Conservation (phyloP, 2,797 vertebrate genomes). For the Leptodon cayanensis region DNA sequence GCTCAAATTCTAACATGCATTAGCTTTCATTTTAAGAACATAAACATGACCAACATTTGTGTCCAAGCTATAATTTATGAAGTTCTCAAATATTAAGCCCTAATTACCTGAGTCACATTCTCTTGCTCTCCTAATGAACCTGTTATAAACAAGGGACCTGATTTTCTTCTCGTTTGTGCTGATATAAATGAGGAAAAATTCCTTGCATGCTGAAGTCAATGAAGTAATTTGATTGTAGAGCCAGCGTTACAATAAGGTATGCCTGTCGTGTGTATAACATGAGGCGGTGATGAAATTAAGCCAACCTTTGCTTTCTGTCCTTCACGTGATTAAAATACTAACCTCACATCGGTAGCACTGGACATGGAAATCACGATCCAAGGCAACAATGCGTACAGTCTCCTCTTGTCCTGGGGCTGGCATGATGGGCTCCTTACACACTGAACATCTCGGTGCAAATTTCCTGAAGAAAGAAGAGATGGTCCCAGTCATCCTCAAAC, state of each 20-base stretch:
- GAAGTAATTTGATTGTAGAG: slow-evolving; percentile 1
- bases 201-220: background rate
- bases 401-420: slow-evolving; percentile 96
- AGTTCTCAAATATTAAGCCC: slow-evolving; percentile 47
- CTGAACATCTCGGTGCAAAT: slow-evolving; percentile 95
- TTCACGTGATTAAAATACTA: background rate
- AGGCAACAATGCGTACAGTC: slow-evolving; percentile 94
- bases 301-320: background rate
- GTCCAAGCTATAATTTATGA: slow-evolving; percentile 40
- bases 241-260: background rate
- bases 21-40: slow-evolving; percentile 39
- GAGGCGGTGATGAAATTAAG: background rate
- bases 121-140: slow-evolving; percentile 54
- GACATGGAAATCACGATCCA: slow-evolving; percentile 97
- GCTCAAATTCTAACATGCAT: slow-evolving; percentile 29
- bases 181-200: slow-evolving; percentile 36
- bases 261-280: fast-evolving
- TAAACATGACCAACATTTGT: slow-evolving; percentile 11
- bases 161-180: background rate
- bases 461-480: slow-evolving; percentile 78
- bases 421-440: slow-evolving; percentile 96
- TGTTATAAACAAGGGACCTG: slow-evolving; percentile 14
- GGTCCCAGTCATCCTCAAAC: background rate
- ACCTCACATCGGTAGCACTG: slow-evolving; percentile 99
- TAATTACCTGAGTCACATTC: slow-evolving; percentile 43